Evolutionary conservation across 1,140 invertebrate genomes (phyloP).

Genomic region (Heterodera schachtii): DNA sequence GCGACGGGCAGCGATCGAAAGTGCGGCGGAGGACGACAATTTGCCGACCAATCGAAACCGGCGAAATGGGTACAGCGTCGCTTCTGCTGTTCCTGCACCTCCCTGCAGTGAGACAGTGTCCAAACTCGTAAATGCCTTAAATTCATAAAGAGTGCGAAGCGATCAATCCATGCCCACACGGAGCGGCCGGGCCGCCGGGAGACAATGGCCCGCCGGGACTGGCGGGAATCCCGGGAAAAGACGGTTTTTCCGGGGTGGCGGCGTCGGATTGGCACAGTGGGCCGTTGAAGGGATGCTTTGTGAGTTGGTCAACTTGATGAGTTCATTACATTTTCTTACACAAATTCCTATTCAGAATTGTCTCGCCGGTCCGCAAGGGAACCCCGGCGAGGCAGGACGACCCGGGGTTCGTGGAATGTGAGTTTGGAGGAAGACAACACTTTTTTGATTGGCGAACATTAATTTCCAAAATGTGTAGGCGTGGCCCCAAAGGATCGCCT

Average conservation of each 20-base stretch:
- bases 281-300: conserved; percentile 29
- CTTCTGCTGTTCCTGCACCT: conserved; percentile 1
- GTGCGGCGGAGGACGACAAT: conserved; percentile 30
- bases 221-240: conserved; percentile 16
- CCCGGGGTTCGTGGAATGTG: conserved; percentile 25
- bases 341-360: conserved; percentile 8
- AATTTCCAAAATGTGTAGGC: neutral
- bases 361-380: conserved; percentile 21
- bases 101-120: neutral
- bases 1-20: conserved; percentile 39
- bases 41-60: neutral
- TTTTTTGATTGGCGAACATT: too few relatives aligned
- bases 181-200: conserved; percentile 22
- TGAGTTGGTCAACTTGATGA: neutral
- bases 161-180: conserved; percentile 26
- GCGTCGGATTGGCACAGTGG: conserved; percentile 33
- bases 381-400: conserved; percentile 19
- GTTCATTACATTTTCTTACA: neutral
- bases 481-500: conserved; percentile 18
- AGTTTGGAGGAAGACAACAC: neutral
- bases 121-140: neutral
- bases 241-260: conserved; percentile 11
- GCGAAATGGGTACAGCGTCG: neutral
- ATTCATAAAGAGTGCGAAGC: conserved; percentile 3
- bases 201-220: conserved; percentile 13